Percentiles rank a stretch among this genome's conserved stretches.
These are phyloP conservation scores for Merops nubicus DNA, from an alignment of 2,113 vertebrate genomes.

Conservation along the genomic window DNA sequence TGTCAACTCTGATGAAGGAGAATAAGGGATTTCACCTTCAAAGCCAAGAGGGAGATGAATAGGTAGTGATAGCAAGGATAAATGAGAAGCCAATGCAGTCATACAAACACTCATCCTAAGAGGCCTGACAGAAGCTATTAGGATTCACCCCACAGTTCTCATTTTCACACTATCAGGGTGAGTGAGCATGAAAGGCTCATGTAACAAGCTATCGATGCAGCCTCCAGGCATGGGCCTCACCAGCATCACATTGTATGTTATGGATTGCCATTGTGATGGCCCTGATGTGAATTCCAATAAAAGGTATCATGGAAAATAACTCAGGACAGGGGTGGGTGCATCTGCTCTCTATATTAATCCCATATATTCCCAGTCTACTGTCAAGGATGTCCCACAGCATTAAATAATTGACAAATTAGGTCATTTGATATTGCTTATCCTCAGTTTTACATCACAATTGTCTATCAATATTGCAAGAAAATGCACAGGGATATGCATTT, in stretches of 20 bases:
- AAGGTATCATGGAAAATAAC: slow-evolving; percentile 27
- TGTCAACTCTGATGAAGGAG: slow-evolving; percentile 62
- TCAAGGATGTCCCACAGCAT: background rate
- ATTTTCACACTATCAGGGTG: slow-evolving; percentile 38
- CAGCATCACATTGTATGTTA: background rate
- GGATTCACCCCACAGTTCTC: slow-evolving; percentile 57
- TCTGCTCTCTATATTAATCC: background rate
- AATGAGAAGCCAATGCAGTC: slow-evolving; percentile 58
- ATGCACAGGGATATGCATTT: background rate
- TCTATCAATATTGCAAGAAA: background rate
- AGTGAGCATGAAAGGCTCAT: background rate
- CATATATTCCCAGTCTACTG: background rate
- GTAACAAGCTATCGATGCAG: slow-evolving; percentile 15
- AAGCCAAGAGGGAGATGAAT: slow-evolving; percentile 56
- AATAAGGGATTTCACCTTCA: slow-evolving; percentile 65
- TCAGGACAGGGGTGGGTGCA: background rate
- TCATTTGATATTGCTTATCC: background rate
- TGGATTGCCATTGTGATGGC: slow-evolving; percentile 5
- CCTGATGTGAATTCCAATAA: slow-evolving; percentile 51
- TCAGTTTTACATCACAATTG: slow-evolving; percentile 14
- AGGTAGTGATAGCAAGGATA: slow-evolving; percentile 56
- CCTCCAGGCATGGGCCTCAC: background rate
- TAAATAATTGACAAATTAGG: background rate
- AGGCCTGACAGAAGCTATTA: slow-evolving; percentile 54
- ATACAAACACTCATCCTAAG: slow-evolving; percentile 47